Evolutionary conservation across 2,888 invertebrate species (phyloP), one percentile per base, ranked within the genome.

Genomic region (Amphipoea oculea): DNA sequence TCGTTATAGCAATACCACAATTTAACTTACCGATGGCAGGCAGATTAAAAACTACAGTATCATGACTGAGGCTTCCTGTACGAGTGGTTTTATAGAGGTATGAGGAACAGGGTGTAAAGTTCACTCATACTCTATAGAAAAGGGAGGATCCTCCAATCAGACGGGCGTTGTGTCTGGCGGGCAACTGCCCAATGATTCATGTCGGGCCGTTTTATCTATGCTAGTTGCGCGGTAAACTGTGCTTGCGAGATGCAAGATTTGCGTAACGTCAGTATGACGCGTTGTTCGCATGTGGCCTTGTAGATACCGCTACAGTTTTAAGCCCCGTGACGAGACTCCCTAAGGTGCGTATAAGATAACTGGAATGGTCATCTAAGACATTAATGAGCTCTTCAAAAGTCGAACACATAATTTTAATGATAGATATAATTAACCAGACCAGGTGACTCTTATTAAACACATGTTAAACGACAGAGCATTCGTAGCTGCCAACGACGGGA

Each of bases 371-470:
- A 54, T 66, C 60, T 48, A 4, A 60, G 14, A 29, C 2, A n/a
- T 1, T 71, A 73, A 78, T 36, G 48, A 78, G 45, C 29, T 68
- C 42, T 48, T 48, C 2, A 70, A 70, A 60, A 60, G 77, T 68
- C 57, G n/a, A 62, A 63, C 4, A 51, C n/a, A 60, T 72, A 36
- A 69, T 51, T 65, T 65, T n/a, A 63, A 73, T 78, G 9, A 77
- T 51, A 77, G 36, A 60, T 23, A 72, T 57, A 68, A 82, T 63
- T 45, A 65, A 9, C 4, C 0, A 7, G 29, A 63, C 68, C 77
- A 73, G 76, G 48, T 82, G 70, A 40, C 60, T 68, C 23, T 51
- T 72, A 72, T 12, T 11, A 75, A 72, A 78, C 65, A 72, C 60
- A 76, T 76, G 51, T 76, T 42, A 42, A 40, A 51, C 3, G 20